A percentile compares a stretch with the other conserved stretches of the same genome.
Evolutionary conservation across 2,888 invertebrate species (phyloP).

Genomic region (Pteria penguin): DNA sequence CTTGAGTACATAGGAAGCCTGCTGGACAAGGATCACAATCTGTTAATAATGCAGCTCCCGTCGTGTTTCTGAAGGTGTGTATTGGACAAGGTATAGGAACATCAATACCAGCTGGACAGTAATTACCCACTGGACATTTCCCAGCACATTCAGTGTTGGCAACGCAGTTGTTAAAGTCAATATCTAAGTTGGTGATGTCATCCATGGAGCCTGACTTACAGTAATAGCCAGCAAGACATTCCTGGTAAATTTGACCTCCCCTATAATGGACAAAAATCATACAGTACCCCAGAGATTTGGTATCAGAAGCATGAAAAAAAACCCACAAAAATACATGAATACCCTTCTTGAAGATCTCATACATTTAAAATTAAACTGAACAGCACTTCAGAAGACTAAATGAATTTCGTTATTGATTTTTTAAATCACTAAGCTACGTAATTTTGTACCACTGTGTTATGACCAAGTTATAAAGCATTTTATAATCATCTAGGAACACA

Average conservation of each 20-base stretch:
- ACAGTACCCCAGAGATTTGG: no score
- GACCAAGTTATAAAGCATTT: no score
- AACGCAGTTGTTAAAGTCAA: constrained; percentile 57
- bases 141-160: constrained; percentile 73
- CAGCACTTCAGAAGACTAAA: no score
- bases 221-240: constrained; percentile 75
- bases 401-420: no score
- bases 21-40: constrained; percentile 76
- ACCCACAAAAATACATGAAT: no score
- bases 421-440: no score
- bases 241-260: constrained; percentile 70
- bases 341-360: no score
- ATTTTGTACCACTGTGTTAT: no score
- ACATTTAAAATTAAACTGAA: no score
- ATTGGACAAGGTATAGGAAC: constrained; percentile 74
- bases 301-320: no score
- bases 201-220: constrained; percentile 74
- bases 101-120: constrained; percentile 70
- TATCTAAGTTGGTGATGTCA: constrained; percentile 63
- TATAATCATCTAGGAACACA: no score
- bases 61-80: constrained; percentile 66
- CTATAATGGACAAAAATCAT: no score
- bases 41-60: constrained; percentile 65
- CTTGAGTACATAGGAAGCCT: constrained; percentile 72
- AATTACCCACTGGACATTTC: constrained; percentile 75